Conservation (phyloP, 2,797 vertebrate genomes). For the Cheracebus regulus region DNA sequence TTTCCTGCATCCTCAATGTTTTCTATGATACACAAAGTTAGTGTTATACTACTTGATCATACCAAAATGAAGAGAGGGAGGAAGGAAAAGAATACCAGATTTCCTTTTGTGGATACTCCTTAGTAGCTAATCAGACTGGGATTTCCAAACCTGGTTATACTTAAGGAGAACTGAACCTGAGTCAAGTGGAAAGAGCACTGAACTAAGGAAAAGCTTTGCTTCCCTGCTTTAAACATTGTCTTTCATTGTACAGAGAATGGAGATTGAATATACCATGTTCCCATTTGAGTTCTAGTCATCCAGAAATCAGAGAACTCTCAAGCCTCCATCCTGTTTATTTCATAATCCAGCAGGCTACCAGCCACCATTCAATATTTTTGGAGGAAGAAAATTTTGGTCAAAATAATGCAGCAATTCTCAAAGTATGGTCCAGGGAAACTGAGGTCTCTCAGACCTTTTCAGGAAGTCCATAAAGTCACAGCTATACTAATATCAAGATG, state of each 20-base stretch:
- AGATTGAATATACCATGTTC: background rate
- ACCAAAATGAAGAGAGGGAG: background rate
- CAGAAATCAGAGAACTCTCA: background rate
- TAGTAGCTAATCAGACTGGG: background rate
- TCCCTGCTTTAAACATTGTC: background rate
- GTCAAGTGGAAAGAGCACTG: background rate
- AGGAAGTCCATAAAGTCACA: background rate
- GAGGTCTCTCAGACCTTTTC: background rate
- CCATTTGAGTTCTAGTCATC: background rate
- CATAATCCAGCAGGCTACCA: background rate
- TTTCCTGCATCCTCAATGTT: background rate
- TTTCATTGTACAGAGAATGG: background rate
- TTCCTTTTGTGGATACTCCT: background rate
- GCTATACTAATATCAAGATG: background rate
- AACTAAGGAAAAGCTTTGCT: background rate
- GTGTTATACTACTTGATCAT: background rate
- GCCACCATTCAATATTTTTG: background rate
- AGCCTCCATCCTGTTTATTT: background rate
- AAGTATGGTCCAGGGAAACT: background rate
- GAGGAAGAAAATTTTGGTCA: background rate
- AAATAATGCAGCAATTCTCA: background rate
- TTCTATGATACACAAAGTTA: background rate
- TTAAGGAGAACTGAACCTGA: background rate
- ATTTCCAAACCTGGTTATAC: background rate
- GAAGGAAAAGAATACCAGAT: background rate